Percentiles rank a stretch among this genome's conserved stretches.
phyloP scores from a whole-genome alignment of 2,888 invertebrate genomes.

The Eristalinus aeneus region DNA sequence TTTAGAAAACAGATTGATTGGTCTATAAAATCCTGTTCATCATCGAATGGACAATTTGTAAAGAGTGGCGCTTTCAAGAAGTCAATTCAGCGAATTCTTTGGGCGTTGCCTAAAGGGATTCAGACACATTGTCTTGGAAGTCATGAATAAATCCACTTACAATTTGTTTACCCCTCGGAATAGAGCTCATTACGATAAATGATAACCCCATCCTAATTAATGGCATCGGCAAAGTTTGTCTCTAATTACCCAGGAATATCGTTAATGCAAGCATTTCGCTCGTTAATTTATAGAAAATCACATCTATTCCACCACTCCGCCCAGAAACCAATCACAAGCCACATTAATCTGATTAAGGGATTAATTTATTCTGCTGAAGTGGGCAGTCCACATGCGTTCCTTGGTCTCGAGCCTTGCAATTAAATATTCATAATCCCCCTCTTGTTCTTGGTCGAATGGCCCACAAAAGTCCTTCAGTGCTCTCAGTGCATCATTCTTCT shows the following conservation, averaged over 20 bases:
- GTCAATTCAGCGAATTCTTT: too few relatives aligned
- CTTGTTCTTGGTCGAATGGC: background rate
- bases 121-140: too few relatives aligned
- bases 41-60: too few relatives aligned
- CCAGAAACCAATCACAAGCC: background rate
- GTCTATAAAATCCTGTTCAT: too few relatives aligned
- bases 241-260: background rate
- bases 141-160: background rate
- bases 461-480: background rate
- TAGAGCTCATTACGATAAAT: background rate
- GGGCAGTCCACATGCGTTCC: background rate
- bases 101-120: too few relatives aligned
- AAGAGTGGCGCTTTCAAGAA: too few relatives aligned
- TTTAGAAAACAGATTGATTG: too few relatives aligned
- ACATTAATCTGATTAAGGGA: slow-evolving; percentile 8
- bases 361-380: background rate
- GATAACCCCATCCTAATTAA: background rate
- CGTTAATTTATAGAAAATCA: slow-evolving; percentile 10
- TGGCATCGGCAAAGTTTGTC: background rate
- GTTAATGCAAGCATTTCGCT: background rate
- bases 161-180: background rate
- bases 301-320: background rate
- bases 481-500: background rate
- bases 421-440: slow-evolving; percentile 38
- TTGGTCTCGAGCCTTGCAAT: background rate